A percentile compares a stretch with the other conserved stretches of the same genome.
Evolutionary conservation across 1,140 invertebrate genomes (phyloP).

Genomic region (Drosophila gunungcola): DNA sequence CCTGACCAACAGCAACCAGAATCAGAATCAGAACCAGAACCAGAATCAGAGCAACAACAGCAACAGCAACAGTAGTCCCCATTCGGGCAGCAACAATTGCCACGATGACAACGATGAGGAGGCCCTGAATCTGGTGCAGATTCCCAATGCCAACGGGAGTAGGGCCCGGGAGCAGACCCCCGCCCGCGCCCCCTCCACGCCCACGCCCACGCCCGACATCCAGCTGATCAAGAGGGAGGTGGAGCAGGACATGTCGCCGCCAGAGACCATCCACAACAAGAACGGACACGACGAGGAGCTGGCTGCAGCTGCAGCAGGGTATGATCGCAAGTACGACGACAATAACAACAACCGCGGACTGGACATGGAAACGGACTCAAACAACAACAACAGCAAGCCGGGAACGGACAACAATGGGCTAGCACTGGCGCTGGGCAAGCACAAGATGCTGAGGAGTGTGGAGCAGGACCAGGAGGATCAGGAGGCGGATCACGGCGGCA

Average conservation of each 20-base stretch:
- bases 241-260: conserved; percentile 42
- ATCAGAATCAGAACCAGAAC: conserved; percentile 27
- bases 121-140: conserved; percentile 77
- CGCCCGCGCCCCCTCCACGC: conserved; percentile 31
- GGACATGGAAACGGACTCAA: conserved; percentile 72
- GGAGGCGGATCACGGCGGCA: conserved; percentile 30
- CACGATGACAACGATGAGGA: conserved; percentile 67
- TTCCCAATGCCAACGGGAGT: conserved; percentile 64
- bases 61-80: conserved; percentile 30
- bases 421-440: conserved; percentile 64
- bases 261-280: conserved; percentile 19
- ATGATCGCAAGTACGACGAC: conserved; percentile 71
- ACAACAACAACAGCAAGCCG: conserved; percentile 77
- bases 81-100: conserved; percentile 26
- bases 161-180: conserved; percentile 48
- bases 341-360: conserved; percentile 72
- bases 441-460: conserved; percentile 68
- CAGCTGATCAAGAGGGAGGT: conserved; percentile 69
- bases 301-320: conserved; percentile 18
- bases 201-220: conserved; percentile 59
- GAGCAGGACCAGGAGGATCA: conserved; percentile 49
- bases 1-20: conserved; percentile 58
- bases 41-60: conserved; percentile 13
- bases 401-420: conserved; percentile 50
- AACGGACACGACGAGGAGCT: conserved; percentile 71